Conservation (phyloP, 2,797 vertebrate genomes). For the Protonibea diacanthus region DNA sequence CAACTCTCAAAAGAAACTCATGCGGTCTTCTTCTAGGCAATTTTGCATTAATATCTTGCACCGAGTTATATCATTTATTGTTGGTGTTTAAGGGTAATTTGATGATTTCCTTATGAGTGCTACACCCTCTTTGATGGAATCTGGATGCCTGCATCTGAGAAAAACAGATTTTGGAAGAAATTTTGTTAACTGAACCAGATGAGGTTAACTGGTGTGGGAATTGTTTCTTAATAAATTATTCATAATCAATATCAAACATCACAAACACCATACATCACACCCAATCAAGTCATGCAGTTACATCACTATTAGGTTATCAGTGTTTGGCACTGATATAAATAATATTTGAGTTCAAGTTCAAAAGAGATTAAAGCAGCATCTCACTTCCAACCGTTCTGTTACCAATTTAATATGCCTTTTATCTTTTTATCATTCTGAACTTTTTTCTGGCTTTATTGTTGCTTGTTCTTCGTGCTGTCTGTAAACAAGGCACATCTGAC, state of each 20-base stretch:
- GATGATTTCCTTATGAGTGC: too few species aligned
- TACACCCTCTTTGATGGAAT: not conserved
- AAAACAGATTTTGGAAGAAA: not conserved
- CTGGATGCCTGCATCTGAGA: constrained; percentile 9
- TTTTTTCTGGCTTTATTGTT: constrained; percentile 19
- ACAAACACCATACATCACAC: not conserved
- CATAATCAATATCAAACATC: not conserved
- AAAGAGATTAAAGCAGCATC: constrained; percentile 13
- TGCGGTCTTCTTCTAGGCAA: not conserved
- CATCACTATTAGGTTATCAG: constrained; percentile 3
- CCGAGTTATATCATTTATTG: not conserved
- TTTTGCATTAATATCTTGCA: not conserved
- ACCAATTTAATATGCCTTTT: constrained; percentile 48
- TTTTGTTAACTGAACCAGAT: not conserved
- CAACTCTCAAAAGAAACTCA: not conserved
- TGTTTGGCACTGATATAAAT: constrained; percentile 33
- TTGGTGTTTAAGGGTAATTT: not conserved
- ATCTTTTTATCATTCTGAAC: constrained; percentile 31
- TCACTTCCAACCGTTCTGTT: constrained; percentile 32
- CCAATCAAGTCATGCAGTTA: constrained; percentile 6
- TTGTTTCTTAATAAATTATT: not conserved
- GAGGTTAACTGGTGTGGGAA: constrained; percentile 10
- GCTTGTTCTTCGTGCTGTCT: constrained; percentile 21
- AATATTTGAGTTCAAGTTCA: constrained; percentile 21
- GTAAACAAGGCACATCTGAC: constrained; percentile 46